Conservation (phyloP, 2,888 invertebrate species). For the Meteorus cinctellus region DNA sequence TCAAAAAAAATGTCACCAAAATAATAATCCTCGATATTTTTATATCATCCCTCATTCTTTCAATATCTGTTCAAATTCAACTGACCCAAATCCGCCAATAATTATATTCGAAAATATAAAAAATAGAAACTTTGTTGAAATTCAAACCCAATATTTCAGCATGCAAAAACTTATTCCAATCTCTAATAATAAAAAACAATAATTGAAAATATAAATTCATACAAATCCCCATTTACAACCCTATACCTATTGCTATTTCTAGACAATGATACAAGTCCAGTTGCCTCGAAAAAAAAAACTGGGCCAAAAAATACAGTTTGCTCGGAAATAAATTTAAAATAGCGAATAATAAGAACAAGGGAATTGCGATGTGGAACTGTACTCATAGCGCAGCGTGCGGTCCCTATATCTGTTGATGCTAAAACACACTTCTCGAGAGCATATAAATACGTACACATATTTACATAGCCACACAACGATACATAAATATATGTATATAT, state of each 20-base stretch:
- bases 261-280: background rate
- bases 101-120: background rate
- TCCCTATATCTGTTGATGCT: slow-evolving; percentile 14
- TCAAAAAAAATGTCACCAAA: background rate
- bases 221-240: background rate
- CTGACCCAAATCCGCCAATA: background rate
- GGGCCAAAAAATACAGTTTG: background rate
- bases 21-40: too few relatives aligned
- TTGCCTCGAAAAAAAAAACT: slow-evolving; percentile 9
- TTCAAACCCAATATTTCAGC: too few relatives aligned
- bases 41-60: too few relatives aligned
- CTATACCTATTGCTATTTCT: background rate
- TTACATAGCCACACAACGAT: background rate
- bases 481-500: background rate
- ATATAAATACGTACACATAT: background rate
- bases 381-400: background rate
- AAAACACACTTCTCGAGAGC: background rate
- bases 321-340: background rate
- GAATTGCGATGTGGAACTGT: slow-evolving; percentile 20
- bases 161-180: too few relatives aligned
- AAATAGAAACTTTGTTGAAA: background rate
- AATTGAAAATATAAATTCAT: background rate
- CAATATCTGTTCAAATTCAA: too few relatives aligned
- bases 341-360: slow-evolving; percentile 1
- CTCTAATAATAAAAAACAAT: background rate